Evolutionary conservation across 1,140 invertebrate genomes (phyloP).

Genomic region (Oreohelix idahoensis): DNA sequence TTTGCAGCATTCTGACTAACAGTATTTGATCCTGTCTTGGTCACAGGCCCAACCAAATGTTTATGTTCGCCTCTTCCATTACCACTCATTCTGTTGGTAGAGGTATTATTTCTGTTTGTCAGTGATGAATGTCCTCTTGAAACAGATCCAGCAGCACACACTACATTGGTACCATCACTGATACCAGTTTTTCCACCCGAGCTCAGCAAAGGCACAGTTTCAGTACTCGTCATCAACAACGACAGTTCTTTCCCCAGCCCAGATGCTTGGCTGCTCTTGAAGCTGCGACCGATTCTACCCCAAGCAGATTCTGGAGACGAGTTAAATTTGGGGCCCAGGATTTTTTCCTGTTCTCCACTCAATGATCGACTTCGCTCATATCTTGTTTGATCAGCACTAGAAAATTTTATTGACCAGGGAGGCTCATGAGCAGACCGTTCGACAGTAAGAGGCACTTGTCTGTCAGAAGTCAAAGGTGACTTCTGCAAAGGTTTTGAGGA

Average conservation of each 20-base stretch:
- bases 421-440: constrained; percentile 35
- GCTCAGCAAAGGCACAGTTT: background rate
- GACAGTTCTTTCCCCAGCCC: background rate
- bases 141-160: background rate
- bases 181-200: background rate
- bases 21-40: background rate
- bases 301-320: constrained; percentile 5
- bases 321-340: too few relatives aligned
- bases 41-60: background rate
- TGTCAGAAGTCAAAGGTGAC: background rate
- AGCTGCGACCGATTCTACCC: constrained; percentile 23
- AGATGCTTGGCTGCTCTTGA: constrained; percentile 3
- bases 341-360: constrained; percentile 18
- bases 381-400: background rate
- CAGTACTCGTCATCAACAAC: background rate
- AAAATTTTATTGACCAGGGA: constrained; percentile 32
- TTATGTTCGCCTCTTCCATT: background rate
- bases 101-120: background rate
- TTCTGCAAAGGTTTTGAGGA: background rate
- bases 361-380: constrained; percentile 4
- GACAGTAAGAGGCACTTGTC: constrained; percentile 9
- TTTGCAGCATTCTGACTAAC: background rate
- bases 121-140: background rate
- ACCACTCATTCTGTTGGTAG: background rate
- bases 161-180: background rate